phyloP scores from a whole-genome alignment of 1,140 invertebrate species.

The Pararge aegeria region DNA sequence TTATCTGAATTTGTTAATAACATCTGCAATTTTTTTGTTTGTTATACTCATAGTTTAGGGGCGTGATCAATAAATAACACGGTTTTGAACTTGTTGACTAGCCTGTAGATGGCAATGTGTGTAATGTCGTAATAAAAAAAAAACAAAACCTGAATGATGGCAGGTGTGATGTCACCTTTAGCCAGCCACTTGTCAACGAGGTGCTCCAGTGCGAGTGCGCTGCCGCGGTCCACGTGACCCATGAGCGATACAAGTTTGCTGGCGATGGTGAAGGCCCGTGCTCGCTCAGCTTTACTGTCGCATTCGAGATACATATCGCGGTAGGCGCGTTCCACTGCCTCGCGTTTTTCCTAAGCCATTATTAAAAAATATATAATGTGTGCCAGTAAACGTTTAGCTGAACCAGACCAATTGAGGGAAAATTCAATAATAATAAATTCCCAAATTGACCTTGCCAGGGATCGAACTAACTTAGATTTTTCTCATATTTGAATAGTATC shows the following conservation, averaged over 20 bases:
- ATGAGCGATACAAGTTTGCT: slow-evolving; percentile 83
- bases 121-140: no score
- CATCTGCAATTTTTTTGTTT: no score
- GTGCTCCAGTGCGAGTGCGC: slow-evolving; percentile 84
- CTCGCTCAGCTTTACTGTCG: slow-evolving; percentile 62
- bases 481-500: no score
- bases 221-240: slow-evolving; percentile 68
- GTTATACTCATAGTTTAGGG: no score
- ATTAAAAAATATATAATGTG: background rate
- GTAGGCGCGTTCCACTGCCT: slow-evolving; percentile 81
- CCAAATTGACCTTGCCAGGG: no score
- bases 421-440: no score
- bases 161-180: slow-evolving; percentile 80
- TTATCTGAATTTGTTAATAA: no score
- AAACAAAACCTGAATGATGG: slow-evolving; percentile 78
- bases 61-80: no score
- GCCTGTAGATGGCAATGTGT: no score
- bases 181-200: slow-evolving; percentile 85
- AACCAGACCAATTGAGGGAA: no score
- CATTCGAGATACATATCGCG: slow-evolving; percentile 74
- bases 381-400: background rate
- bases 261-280: slow-evolving; percentile 76
- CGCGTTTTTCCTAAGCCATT: slow-evolving; percentile 75
- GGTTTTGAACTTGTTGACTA: no score
- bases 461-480: no score